Conservation (phyloP, 2,888 invertebrate species). For the Hypselothyrea guttata region DNA sequence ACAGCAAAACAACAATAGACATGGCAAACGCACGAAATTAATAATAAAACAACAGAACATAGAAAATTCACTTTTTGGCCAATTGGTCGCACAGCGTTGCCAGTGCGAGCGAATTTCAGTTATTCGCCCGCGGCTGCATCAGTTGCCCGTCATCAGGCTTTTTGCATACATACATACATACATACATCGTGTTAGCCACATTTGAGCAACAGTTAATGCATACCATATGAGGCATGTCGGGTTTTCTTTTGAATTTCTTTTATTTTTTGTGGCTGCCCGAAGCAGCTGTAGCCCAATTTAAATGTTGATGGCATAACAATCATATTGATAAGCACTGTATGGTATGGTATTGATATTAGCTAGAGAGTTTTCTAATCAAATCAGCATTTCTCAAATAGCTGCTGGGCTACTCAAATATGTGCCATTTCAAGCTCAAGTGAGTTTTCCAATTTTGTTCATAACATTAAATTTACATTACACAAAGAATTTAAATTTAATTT, state of each 20-base stretch:
- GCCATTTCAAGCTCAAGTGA: too few relatives aligned
- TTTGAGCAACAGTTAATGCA: slow-evolving; percentile 63
- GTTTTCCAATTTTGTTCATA: too few relatives aligned
- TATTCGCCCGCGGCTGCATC: slow-evolving; percentile 52
- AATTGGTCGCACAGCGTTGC: slow-evolving; percentile 29
- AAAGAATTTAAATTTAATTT: too few relatives aligned
- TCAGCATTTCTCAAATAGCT: slow-evolving; percentile 6
- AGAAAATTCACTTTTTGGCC: slow-evolving; percentile 62
- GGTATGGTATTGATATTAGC: slow-evolving; percentile 21
- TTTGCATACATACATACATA: slow-evolving; percentile 42
- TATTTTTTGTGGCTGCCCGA: slow-evolving; percentile 4
- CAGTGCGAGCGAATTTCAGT: neutral
- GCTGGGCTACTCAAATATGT: slow-evolving; percentile 1
- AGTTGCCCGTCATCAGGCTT: slow-evolving; percentile 28
- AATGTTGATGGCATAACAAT: slow-evolving; percentile 32
- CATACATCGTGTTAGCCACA: too few relatives aligned
- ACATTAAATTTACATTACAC: too few relatives aligned
- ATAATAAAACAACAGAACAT: slow-evolving; percentile 72
- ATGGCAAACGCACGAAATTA: slow-evolving; percentile 56
- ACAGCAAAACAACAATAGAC: slow-evolving; percentile 15
- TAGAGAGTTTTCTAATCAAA: neutral
- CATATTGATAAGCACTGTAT: slow-evolving; percentile 8
- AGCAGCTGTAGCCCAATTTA: slow-evolving; percentile 48
- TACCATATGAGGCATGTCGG: slow-evolving; percentile 55
- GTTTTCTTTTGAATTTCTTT: slow-evolving; percentile 11